phyloP scores from a whole-genome alignment of 2,797 vertebrate species.

The Aplochiton taeniatus region DNA sequence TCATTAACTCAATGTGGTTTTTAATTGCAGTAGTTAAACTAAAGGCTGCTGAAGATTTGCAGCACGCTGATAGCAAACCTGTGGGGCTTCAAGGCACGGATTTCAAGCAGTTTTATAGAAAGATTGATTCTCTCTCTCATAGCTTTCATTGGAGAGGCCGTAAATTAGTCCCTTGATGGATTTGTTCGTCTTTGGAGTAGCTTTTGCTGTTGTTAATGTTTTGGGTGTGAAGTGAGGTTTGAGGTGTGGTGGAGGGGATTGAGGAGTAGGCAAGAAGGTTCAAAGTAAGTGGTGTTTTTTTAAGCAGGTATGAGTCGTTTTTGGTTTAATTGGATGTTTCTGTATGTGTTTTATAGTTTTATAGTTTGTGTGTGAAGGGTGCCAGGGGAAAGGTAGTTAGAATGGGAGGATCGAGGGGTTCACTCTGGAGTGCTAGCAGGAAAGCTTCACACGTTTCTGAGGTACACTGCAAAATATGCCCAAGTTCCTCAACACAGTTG shows the following conservation, averaged over 20 bases:
- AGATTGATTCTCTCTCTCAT: conserved; percentile 16
- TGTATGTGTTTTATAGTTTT: background rate
- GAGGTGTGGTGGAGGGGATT: too few relatives aligned
- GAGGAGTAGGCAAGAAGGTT: too few relatives aligned
- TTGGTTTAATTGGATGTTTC: conserved; percentile 15
- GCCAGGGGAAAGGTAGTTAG: conserved; percentile 12
- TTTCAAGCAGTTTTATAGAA: conserved; percentile 1
- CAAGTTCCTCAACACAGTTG: conserved; percentile 22
- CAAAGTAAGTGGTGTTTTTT: too few relatives aligned
- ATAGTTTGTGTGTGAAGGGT: conserved; percentile 13
- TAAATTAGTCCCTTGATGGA: conserved; percentile 18
- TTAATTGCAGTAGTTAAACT: conserved; percentile 52
- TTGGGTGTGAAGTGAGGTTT: conserved; percentile 41
- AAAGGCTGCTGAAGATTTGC: conserved; percentile 24
- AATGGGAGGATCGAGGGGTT: background rate
- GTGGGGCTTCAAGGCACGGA: conserved; percentile 19
- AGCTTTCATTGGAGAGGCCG: conserved; percentile 4
- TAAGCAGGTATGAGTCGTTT: background rate
- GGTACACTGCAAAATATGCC: conserved; percentile 32
- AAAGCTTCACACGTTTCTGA: background rate
- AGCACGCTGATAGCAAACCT: conserved; percentile 16
- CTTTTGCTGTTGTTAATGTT: conserved; percentile 38
- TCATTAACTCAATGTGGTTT: conserved; percentile 40
- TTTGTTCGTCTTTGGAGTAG: background rate
- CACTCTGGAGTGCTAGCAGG: conserved; percentile 3